A percentile compares a stretch with the other conserved stretches of the same genome.
Evolutionary conservation across 1,140 invertebrate species (phyloP).

Genomic region (Galendromus occidentalis): DNA sequence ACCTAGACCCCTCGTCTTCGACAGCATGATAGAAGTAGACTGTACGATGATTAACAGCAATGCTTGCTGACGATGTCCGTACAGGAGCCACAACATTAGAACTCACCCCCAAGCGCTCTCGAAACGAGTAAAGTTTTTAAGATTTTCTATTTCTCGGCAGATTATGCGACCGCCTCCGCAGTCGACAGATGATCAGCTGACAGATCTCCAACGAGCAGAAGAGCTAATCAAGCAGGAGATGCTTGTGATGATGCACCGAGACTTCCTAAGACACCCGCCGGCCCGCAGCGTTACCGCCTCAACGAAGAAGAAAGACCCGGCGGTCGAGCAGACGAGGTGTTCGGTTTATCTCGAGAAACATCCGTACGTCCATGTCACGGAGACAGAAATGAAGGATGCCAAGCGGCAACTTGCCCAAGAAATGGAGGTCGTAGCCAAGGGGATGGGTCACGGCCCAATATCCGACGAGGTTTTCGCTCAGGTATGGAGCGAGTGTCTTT

Average conservation of each 20-base stretch:
- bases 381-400: conserved; percentile 47
- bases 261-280: conserved; percentile 39
- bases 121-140: neutral
- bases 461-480: conserved; percentile 71
- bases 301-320: conserved; percentile 5
- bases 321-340: conserved; percentile 28
- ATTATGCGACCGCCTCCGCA: neutral
- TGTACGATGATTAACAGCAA: too few species aligned
- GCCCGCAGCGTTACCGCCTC: conserved; percentile 23
- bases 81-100: too few species aligned
- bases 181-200: conserved; percentile 44
- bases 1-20: too few species aligned
- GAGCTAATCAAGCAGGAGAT: conserved; percentile 94
- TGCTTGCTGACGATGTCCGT: too few species aligned
- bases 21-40: too few species aligned
- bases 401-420: conserved; percentile 48
- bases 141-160: neutral
- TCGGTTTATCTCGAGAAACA: conserved; percentile 60
- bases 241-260: conserved; percentile 81
- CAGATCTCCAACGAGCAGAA: conserved; percentile 78
- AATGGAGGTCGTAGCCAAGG: conserved; percentile 69
- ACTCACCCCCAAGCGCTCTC: too few species aligned
- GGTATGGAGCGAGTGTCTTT: conserved; percentile 92
- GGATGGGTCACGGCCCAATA: conserved; percentile 85
- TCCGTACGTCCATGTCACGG: conserved; percentile 51